These are phyloP conservation scores for Chelonus formosanus DNA, from an alignment of 2,888 invertebrate species.

Conservation along the genomic window DNA sequence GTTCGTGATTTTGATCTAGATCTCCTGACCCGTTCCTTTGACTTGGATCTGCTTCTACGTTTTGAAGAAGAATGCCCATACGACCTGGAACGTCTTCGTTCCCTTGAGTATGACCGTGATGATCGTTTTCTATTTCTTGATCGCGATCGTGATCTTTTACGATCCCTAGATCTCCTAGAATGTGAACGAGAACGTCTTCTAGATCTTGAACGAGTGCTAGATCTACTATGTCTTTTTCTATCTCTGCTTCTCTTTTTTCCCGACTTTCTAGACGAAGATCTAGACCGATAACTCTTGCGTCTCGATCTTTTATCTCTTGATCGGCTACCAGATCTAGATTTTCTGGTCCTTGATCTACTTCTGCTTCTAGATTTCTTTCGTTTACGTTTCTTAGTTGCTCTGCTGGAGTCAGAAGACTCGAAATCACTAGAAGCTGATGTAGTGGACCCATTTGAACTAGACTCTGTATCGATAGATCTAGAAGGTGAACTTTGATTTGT, in stretches of 20 bases:
- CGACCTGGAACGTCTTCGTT: constrained; percentile 44
- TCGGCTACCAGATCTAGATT: constrained; percentile 25
- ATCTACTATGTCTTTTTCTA: constrained; percentile 31
- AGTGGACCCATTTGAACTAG: constrained; percentile 41
- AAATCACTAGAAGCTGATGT: constrained; percentile 41
- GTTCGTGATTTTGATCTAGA: constrained; percentile 53
- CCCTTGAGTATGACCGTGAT: constrained; percentile 46
- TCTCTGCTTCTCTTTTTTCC: constrained; percentile 38
- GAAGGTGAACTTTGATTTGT: constrained; percentile 47
- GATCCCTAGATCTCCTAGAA: constrained; percentile 23
- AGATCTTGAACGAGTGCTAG: constrained; percentile 41
- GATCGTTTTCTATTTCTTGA: constrained; percentile 30
- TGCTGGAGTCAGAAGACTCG: constrained; percentile 39
- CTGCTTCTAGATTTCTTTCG: constrained; percentile 44
- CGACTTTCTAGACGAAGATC: constrained; percentile 50
- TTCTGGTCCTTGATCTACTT: constrained; percentile 42
- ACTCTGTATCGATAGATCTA: constrained; percentile 47
- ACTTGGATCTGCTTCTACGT: constrained; percentile 42
- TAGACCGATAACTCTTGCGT: constrained; percentile 51
- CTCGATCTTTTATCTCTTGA: constrained; percentile 22
- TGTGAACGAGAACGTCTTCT: constrained; percentile 46
- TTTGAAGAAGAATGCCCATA: constrained; percentile 30
- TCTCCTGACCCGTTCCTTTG: constrained; percentile 48
- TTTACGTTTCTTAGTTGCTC: constrained; percentile 39
- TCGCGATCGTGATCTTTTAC: constrained; percentile 40